These are phyloP conservation scores for Erebia palarica DNA, from an alignment of 2,888 invertebrate species.

Conservation along the genomic window DNA sequence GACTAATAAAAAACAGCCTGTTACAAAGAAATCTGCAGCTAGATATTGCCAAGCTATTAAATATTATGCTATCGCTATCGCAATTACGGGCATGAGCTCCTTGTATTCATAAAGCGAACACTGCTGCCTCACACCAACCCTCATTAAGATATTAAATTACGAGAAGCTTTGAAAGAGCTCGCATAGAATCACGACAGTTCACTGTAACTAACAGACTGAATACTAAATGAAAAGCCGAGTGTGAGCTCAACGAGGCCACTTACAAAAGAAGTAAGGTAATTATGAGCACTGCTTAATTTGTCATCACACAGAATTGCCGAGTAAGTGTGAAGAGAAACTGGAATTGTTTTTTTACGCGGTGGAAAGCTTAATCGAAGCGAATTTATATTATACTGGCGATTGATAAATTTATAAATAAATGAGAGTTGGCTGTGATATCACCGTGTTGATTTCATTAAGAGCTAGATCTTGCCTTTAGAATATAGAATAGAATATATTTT, in stretches of 20 bases:
- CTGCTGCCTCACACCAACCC: constrained; percentile 25
- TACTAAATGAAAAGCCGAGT: constrained; percentile 25
- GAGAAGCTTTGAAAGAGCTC: constrained; percentile 28
- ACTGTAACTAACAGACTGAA: constrained; percentile 21
- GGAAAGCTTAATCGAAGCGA: not conserved
- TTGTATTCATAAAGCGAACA: constrained; percentile 28
- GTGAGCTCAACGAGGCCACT: constrained; percentile 18
- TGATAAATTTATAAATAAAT: not conserved
- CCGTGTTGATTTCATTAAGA: no score
- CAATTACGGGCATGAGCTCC: constrained; percentile 23
- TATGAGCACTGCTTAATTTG: constrained; percentile 5
- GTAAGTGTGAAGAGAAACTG: not conserved
- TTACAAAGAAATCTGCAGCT: not conserved
- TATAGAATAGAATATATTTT: no score
- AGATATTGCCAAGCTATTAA: not conserved
- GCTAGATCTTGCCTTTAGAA: no score
- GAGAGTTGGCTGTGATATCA: no score
- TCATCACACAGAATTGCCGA: constrained; percentile 3
- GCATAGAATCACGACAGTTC: constrained; percentile 21
- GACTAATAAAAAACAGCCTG: not conserved
- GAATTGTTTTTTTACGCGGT: not conserved
- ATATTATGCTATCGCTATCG: constrained; percentile 2
- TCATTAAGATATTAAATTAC: constrained; percentile 36
- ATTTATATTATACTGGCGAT: not conserved
- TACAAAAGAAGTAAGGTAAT: constrained; percentile 22